Evolutionary conservation across 2,888 invertebrate species (phyloP), one percentile per base, ranked within the genome.

Genomic region (Notocelia uddmanniana): DNA sequence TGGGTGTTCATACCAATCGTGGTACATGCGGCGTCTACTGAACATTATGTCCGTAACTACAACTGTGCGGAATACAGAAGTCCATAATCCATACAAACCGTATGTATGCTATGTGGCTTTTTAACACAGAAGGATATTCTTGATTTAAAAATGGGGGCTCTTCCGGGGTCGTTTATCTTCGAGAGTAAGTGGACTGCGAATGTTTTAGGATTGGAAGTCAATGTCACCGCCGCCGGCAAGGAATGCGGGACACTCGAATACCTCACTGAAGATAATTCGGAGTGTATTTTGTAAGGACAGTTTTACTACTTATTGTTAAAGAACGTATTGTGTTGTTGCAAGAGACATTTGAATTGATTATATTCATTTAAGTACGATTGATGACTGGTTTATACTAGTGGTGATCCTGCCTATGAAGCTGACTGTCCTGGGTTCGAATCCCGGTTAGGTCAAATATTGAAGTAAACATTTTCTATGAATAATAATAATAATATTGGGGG

Each of bases 141-240:
- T 62, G 54, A 62, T 62, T 45, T 45, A 26, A 21, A 69, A 69
- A 62, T 55, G 54, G 54, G 37, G 10, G 60, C 15, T 62, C 31
- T 62, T 62, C 19, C 18, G 15, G 19, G 62, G 41, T 69, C 69
- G 54, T 69, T n/a, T 19, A 48, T 68, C 41, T 68, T 54, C 41
- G 37, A 37, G 9, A 11, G 41, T 45, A 26, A 52, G 26, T 37
- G 50, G 18, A 59, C 50, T n/a, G 52, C 15, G 13, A 59, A 60
- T 60, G 41, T 54, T 60, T 52, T n/a, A 59, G 59, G 60, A 54
- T 68, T 60, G 41, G 18, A 52, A 68, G 60, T 60, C 52, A 41
- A 19, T 68, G 68, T 60, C 48, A 50, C 15, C 23, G 15, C 41
- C n/a, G 67, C n/a, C 37, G 19, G 54, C 6, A 9, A 9, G 41